Evolutionary conservation across 2,797 vertebrate genomes (phyloP).

Genomic region (Notolepis coatsorum): DNA sequence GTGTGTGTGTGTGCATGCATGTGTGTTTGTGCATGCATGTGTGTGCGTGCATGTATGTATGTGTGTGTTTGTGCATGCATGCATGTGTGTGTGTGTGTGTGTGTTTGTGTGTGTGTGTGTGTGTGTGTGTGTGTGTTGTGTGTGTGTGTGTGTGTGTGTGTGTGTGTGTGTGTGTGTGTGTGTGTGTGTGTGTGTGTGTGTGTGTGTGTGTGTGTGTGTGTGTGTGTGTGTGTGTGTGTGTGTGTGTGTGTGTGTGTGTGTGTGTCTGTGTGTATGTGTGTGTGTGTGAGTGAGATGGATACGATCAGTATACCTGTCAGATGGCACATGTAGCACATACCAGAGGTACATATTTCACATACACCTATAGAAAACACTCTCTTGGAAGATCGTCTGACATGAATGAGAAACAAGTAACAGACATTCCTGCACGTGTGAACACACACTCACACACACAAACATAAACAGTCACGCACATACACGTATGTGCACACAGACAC

Average conservation of each 20-base stretch:
- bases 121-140: not conserved
- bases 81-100: not conserved
- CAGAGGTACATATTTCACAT: too few species aligned
- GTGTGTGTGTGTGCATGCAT: not conserved
- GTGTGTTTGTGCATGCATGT: not conserved
- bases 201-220: not conserved
- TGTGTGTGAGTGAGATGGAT: not conserved
- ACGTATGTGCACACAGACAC: too few species aligned
- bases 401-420: too few species aligned
- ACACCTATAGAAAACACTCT: too few species aligned
- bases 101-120: not conserved
- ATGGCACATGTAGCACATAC: too few species aligned
- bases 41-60: not conserved
- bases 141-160: conserved; percentile 18
- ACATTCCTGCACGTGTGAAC: too few species aligned
- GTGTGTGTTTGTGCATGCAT: not conserved
- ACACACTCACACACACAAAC: too few species aligned
- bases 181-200: not conserved
- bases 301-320: too few species aligned
- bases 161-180: conserved; percentile 13
- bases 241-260: conserved; percentile 1
- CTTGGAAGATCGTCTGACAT: too few species aligned
- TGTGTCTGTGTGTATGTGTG: not conserved
- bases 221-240: conserved; percentile 1
- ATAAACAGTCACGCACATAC: too few species aligned